These are phyloP conservation scores for Tupaia tana DNA, from an alignment of 2,113 vertebrate species.

Conservation along the genomic window DNA sequence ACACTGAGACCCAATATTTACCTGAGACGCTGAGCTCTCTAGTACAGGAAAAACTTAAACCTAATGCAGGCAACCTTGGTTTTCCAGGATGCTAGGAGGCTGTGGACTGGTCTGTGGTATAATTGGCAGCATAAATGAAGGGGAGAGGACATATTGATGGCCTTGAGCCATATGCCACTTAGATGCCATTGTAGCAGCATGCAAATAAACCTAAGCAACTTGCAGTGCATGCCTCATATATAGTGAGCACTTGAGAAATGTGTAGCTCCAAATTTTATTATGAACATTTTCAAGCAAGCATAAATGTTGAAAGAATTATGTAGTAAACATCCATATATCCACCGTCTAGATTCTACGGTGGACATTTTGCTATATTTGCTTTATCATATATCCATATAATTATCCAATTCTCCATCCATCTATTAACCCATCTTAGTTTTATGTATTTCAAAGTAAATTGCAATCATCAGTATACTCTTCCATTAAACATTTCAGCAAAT, in stretches of 20 bases:
- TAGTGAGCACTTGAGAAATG: background rate
- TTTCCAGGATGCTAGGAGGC: background rate
- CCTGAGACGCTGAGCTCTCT: background rate
- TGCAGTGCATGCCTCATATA: too few species aligned
- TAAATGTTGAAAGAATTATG: background rate
- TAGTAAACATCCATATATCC: background rate
- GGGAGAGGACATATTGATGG: background rate
- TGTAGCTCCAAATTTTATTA: background rate
- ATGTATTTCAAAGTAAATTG: conserved; percentile 34
- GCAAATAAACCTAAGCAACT: background rate
- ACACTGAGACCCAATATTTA: background rate
- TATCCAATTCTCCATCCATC: background rate
- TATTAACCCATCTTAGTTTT: background rate
- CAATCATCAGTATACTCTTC: background rate
- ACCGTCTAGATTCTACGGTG: background rate
- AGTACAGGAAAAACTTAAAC: background rate
- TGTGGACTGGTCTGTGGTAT: background rate
- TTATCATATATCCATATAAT: background rate
- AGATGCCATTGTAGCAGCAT: background rate
- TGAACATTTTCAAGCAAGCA: background rate
- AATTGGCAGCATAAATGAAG: background rate
- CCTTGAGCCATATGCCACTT: background rate
- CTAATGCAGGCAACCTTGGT: background rate
- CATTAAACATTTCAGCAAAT: background rate
- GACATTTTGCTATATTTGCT: background rate